These are phyloP conservation scores for Pituophis catenifer DNA, from an alignment of 2,113 vertebrate species.

Conservation along the genomic window DNA sequence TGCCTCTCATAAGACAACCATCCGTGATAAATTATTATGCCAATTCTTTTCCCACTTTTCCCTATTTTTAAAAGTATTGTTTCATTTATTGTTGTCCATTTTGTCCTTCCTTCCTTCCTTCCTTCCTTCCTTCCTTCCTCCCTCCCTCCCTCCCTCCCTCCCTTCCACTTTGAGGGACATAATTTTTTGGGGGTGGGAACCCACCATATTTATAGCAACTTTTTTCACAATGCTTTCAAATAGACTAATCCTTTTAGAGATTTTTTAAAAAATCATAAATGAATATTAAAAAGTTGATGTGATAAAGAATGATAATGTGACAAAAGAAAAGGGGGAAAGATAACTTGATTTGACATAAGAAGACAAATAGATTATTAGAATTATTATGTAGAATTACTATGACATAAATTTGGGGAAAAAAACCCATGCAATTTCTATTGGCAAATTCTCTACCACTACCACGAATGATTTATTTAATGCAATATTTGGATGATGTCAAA, in stretches of 20 bases:
- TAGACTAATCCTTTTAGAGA: neutral
- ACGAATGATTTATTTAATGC: neutral
- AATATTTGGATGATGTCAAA: conserved; percentile 18
- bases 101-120: too few species aligned
- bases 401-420: neutral
- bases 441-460: neutral
- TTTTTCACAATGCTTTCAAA: neutral
- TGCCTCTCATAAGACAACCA: too few species aligned
- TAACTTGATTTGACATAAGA: neutral
- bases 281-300: neutral
- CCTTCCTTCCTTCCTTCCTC: too few species aligned
- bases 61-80: too few species aligned
- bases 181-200: too few species aligned
- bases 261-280: neutral
- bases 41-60: too few species aligned
- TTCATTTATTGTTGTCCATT: too few species aligned
- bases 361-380: neutral
- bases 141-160: too few species aligned
- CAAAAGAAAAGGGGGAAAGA: neutral
- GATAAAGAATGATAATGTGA: neutral
- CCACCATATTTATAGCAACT: neutral
- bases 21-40: too few species aligned
- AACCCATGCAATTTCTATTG: neutral
- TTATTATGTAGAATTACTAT: neutral
- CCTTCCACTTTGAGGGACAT: too few species aligned